Conservation (phyloP, 2,888 invertebrate species). For the Alcis repandata region DNA sequence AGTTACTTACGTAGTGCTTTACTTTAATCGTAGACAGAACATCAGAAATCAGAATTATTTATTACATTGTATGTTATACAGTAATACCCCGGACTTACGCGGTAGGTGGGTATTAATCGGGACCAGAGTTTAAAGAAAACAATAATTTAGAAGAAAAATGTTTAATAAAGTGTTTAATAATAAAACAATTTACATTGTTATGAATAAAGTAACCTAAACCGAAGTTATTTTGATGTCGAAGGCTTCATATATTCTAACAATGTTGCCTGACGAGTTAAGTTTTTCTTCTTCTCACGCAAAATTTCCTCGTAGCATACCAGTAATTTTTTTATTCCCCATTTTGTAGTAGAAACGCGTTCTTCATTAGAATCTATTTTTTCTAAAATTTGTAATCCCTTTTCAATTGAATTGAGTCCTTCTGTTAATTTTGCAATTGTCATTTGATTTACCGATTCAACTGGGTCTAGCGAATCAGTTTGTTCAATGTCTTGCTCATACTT, state of each 20-base stretch:
- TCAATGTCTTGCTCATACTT: constrained; percentile 50
- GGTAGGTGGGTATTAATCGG: too few relatives aligned
- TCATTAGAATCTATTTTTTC: constrained; percentile 34
- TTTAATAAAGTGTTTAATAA: not conserved
- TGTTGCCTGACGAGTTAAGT: constrained; percentile 27
- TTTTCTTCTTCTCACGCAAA: constrained; percentile 36
- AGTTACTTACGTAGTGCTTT: too few relatives aligned
- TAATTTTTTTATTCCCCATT: constrained; percentile 35
- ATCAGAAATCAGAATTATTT: too few relatives aligned
- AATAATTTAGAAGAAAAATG: not conserved
- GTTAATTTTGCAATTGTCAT: constrained; percentile 42
- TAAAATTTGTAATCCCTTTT: constrained; percentile 30
- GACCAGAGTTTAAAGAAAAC: not conserved
- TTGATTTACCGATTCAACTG: constrained; percentile 47
- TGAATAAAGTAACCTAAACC: constrained; percentile 1
- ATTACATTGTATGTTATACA: too few relatives aligned
- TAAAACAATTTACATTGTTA: not conserved
- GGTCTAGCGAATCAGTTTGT: constrained; percentile 21
- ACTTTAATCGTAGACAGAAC: too few relatives aligned
- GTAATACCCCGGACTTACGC: too few relatives aligned
- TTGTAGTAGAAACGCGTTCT: constrained; percentile 26
- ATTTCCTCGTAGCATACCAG: constrained; percentile 22
- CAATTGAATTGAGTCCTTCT: constrained; percentile 26
- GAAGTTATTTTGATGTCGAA: constrained; percentile 28
- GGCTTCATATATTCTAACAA: constrained; percentile 7